Percentiles rank a stretch among this genome's conserved stretches.
Conservation (phyloP, 2,113 vertebrate genomes). For the Pollachius pollachius region DNA sequence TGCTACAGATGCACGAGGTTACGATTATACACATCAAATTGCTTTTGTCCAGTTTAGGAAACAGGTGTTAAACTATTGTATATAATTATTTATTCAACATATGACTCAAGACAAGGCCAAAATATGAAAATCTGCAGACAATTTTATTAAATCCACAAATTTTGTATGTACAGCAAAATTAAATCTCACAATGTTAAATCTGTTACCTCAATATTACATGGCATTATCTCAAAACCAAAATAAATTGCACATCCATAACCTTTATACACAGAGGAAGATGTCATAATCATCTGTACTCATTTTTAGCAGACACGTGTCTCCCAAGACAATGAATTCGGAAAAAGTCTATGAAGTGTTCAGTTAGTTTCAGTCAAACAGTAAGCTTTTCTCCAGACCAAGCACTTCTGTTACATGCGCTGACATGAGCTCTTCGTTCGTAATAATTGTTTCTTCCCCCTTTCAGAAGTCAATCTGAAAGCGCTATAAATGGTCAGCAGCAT, state of each 20-base stretch:
- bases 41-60: background rate
- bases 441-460: no score
- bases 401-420: no score
- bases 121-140: constrained; percentile 87
- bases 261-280: constrained; percentile 75
- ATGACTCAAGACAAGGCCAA: constrained; percentile 18
- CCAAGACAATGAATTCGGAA: constrained; percentile 6
- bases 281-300: constrained; percentile 19
- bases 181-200: constrained; percentile 83
- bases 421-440: no score
- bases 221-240: constrained; percentile 70
- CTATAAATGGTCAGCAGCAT: no score
- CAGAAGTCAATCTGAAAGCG: no score
- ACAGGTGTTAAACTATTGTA: background rate
- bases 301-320: constrained; percentile 24
- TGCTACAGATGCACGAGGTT: no score
- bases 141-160: constrained; percentile 94
- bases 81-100: constrained; percentile 5
- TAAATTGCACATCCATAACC: constrained; percentile 60
- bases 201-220: constrained; percentile 85
- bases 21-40: background rate
- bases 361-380: no score
- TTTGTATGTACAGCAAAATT: constrained; percentile 90
- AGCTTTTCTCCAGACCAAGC: no score
- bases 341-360: background rate